A percentile compares a stretch with the other conserved stretches of the same genome.
Conservation (phyloP, 2,113 vertebrate species). For the Zosterops japonicus region DNA sequence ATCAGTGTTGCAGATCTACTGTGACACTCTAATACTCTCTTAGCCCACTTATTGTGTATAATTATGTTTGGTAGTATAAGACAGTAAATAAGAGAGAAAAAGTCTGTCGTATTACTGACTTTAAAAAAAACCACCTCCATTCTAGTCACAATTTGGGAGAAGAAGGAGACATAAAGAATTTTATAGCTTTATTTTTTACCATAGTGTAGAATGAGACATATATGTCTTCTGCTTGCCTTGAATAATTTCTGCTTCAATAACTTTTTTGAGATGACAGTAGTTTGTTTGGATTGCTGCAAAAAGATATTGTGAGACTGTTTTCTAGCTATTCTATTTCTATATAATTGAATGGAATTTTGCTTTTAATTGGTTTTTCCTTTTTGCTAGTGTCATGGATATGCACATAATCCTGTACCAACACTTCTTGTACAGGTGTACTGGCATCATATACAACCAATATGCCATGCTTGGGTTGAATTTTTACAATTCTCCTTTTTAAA, state of each 20-base stretch:
- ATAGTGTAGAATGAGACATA: neutral
- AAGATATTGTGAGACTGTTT: neutral
- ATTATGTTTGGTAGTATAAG: neutral
- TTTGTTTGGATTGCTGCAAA: neutral
- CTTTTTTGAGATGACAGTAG: neutral
- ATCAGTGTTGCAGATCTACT: neutral
- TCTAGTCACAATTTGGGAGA: neutral
- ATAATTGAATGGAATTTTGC: neutral
- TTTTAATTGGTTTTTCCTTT: neutral
- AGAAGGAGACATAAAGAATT: neutral
- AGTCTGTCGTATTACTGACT: rapidly evolving
- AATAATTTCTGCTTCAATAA: neutral
- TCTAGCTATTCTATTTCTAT: neutral
- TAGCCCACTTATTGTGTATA: neutral
- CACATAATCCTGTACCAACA: neutral
- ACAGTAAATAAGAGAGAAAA: neutral
- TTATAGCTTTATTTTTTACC: neutral
- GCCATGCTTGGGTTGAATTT: neutral
- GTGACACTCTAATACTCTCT: neutral
- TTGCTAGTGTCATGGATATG: neutral
- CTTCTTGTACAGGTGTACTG: neutral
- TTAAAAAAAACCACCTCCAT: rapidly evolving
- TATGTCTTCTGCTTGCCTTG: neutral
- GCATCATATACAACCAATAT: neutral
- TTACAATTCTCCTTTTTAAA: too few relatives aligned